Evolutionary conservation across 1,140 invertebrate genomes (phyloP).

Genomic region (Geopemphigus sp.): DNA sequence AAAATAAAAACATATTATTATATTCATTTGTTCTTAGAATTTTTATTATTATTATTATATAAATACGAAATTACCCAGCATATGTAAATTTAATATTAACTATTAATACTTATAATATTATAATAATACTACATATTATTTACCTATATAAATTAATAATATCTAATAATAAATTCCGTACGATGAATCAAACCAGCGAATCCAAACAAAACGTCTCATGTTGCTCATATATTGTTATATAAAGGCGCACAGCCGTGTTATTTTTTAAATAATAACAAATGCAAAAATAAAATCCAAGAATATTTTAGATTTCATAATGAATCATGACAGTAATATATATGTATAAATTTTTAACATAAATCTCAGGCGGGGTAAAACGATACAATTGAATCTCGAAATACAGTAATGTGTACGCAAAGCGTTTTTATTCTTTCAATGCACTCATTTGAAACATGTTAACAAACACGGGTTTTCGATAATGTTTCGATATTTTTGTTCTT

Average conservation of each 20-base stretch:
- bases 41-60: conserved; percentile 34
- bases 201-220: neutral
- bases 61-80: conserved; percentile 17
- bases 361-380: too few species aligned
- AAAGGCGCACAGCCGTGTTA: neutral
- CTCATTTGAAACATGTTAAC: too few species aligned
- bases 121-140: conserved; percentile 13
- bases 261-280: conserved; percentile 3
- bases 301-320: conserved; percentile 26
- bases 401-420: too few species aligned
- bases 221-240: conserved; percentile 23
- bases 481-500: too few species aligned
- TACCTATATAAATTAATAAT: conserved; percentile 26
- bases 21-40: conserved; percentile 34
- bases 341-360: too few species aligned
- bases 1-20: conserved; percentile 41
- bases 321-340: neutral
- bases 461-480: too few species aligned
- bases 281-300: neutral
- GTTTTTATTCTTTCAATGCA: too few species aligned
- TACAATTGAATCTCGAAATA: too few species aligned
- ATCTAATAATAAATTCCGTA: conserved; percentile 22
- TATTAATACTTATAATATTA: conserved; percentile 31
- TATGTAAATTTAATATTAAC: conserved; percentile 40
- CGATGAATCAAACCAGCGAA: conserved; percentile 27